Base-by-base conservation (phyloP, 2,113 vertebrate genomes). In the Taurulus bubalis region DNA sequence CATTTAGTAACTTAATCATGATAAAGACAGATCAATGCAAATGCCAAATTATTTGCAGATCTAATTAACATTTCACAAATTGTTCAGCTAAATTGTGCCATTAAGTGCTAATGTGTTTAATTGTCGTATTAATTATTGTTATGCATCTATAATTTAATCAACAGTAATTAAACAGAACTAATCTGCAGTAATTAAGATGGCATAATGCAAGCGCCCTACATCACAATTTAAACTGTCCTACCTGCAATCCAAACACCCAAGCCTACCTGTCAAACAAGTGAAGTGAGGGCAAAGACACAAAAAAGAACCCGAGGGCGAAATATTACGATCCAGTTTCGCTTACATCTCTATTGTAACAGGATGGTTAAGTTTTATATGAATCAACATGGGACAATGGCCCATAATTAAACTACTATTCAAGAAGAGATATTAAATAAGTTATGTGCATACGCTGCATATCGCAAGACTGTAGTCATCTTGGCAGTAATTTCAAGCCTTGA, bases 91-190 rank as follows among this genome's bases (percentile, higher is more conserved):
- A 79, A 64, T 73, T 79, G 47, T 71, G 32, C 32, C 40, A 77
- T 79, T 62, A 72, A 40, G 22, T 45, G 16, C 28, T 80, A 76
- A 85, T 71, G 30, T 83, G 40, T 70, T 56, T 64, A 82, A 82
- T 77, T 75, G 38, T 28, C 2, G 2, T 56, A 40, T 75, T 59
- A 24, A 74, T 80, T 82, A 65, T 75, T 80, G 65, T 26, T 14
- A 71, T 85, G 64, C 67, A 74, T 69, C 40, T 75, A 5, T 82
- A 79, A 83, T 67, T 87, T 40, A 10, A 90, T 81, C 73, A 87
- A 76, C 55, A 75, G 14, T 64, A 51, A 83, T 45, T 72, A 76
- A 85, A 77, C 20, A 4, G 42, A 78, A 67, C 26, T 47, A 38
- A 75, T 82, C 8, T 58, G n/a, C n/a, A 7, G 60, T 71, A 24